phyloP scores from a whole-genome alignment of 2,113 vertebrate genomes.

The Trematocara zebra region DNA sequence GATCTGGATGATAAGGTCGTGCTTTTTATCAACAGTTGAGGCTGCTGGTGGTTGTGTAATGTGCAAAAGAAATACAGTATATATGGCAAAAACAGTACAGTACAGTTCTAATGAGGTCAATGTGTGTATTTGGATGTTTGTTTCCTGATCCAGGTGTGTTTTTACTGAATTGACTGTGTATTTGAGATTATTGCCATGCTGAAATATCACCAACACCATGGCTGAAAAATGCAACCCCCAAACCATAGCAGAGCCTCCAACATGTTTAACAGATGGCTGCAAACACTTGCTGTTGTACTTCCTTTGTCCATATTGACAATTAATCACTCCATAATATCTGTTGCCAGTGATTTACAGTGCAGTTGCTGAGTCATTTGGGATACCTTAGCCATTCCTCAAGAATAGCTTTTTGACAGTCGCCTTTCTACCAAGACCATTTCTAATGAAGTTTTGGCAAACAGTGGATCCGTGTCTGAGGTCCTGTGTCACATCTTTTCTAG shows the following conservation, averaged over 20 bases:
- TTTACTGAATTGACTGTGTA: neutral
- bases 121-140: neutral
- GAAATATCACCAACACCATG: neutral
- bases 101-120: neutral
- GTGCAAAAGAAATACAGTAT: neutral
- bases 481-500: neutral
- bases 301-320: neutral
- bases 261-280: neutral
- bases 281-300: neutral
- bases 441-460: neutral
- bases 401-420: neutral
- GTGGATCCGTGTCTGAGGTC: neutral
- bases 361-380: accelerated
- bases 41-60: neutral
- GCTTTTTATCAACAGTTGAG: accelerated
- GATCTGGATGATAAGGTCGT: neutral
- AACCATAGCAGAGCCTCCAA: neutral
- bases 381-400: neutral
- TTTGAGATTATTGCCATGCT: neutral
- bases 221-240: neutral
- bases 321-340: neutral
- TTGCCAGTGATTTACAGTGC: accelerated
- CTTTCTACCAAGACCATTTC: neutral
- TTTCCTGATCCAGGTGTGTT: neutral
- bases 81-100: neutral